These are phyloP conservation scores for Oriolus oriolus DNA, from an alignment of 2,113 vertebrate species.

Conservation along the genomic window DNA sequence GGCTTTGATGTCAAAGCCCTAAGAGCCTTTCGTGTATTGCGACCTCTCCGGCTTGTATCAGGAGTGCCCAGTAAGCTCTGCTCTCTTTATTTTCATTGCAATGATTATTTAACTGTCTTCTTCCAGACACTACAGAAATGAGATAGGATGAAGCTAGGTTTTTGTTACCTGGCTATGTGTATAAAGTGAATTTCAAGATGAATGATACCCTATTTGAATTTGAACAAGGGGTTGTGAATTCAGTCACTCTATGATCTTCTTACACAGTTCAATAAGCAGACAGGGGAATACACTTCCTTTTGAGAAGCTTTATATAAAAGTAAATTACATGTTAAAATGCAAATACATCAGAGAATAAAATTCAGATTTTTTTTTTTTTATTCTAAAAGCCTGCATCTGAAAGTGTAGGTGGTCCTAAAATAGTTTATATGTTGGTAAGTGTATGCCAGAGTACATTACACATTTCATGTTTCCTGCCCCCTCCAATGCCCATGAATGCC, in stretches of 20 bases:
- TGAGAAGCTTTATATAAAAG: neutral
- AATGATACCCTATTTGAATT: neutral
- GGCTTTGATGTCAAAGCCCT: constrained; percentile 99
- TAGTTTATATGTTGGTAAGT: neutral
- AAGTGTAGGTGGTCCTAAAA: constrained; percentile 18
- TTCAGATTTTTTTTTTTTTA: neutral
- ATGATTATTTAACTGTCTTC: neutral
- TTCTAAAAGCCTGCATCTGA: neutral
- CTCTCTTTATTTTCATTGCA: neutral
- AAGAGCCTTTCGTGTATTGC: constrained; percentile 96
- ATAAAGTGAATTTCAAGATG: neutral
- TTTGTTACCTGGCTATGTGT: neutral
- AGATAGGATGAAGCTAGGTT: neutral
- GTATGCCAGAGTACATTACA: neutral
- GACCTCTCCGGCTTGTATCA: constrained; percentile 97
- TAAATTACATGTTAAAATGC: neutral
- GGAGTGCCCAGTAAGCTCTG: constrained; percentile 96
- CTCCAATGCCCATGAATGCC: neutral
- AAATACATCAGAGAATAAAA: neutral
- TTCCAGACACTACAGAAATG: neutral
- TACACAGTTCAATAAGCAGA: neutral
- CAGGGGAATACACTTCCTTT: neutral
- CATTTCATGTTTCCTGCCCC: neutral
- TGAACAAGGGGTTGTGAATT: neutral
- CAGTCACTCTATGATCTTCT: neutral